These are phyloP conservation scores for Malurus leucopterus DNA, from an alignment of 2,797 vertebrate genomes.

Conservation along the genomic window DNA sequence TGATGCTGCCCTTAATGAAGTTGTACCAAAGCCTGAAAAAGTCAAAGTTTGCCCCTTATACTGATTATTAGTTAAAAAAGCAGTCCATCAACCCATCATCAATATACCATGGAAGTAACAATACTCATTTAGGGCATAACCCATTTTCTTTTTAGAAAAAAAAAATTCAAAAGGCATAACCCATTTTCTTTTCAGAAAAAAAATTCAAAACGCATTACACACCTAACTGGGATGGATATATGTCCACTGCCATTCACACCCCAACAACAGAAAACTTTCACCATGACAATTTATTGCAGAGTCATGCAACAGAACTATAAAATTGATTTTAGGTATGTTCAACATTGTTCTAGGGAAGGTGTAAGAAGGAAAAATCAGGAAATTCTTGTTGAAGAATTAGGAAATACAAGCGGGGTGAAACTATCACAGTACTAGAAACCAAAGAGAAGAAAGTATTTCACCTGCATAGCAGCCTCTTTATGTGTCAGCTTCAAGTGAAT, in stretches of 20 bases:
- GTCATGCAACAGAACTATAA: neutral
- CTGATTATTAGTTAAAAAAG: neutral
- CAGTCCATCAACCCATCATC: fast-evolving
- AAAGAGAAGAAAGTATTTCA: neutral
- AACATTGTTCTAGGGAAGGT: fast-evolving
- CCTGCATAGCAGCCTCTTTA: neutral
- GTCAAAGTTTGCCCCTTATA: neutral
- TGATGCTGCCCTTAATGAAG: neutral
- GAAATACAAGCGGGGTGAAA: neutral
- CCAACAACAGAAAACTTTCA: neutral
- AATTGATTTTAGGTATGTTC: neutral
- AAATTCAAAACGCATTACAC: neutral
- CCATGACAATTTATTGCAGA: neutral
- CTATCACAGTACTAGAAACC: neutral
- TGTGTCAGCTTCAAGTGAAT: neutral
- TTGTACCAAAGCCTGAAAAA: neutral
- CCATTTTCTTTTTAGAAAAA: neutral
- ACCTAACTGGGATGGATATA: neutral
- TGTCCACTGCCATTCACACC: neutral
- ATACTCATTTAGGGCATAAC: neutral
- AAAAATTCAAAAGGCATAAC: neutral
- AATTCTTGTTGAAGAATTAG: neutral
- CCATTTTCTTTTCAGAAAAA: neutral
- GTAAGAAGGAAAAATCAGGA: neutral
- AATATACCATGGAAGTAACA: neutral